These are phyloP conservation scores for Cryptus armator DNA, from an alignment of 2,888 invertebrate genomes.

Conservation along the genomic window DNA sequence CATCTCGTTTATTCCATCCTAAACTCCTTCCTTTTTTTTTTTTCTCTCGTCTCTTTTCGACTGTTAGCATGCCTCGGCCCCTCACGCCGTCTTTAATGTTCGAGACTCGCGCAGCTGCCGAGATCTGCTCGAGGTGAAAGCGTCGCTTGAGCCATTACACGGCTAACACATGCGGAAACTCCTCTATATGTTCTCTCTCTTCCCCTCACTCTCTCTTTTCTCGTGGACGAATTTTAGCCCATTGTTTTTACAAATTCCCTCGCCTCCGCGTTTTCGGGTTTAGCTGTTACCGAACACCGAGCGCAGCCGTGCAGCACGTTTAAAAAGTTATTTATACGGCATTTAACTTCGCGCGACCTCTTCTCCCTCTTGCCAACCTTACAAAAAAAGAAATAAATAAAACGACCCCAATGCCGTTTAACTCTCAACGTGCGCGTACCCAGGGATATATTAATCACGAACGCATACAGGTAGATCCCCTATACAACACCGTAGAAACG, in stretches of 20 bases:
- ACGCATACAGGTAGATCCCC: conserved; percentile 17
- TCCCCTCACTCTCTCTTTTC: conserved; percentile 16
- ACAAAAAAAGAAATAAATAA: neutral
- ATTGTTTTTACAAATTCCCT: conserved; percentile 67
- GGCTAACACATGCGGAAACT: conserved; percentile 56
- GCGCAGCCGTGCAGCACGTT: conserved; percentile 32
- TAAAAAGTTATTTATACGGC: conserved; percentile 66
- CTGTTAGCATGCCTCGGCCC: neutral
- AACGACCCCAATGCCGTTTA: conserved; percentile 19
- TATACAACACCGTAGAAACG: conserved; percentile 42
- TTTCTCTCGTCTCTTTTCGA: conserved; percentile 5
- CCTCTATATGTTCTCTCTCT: neutral
- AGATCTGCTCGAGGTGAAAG: conserved; percentile 46
- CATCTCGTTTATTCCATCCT: conserved; percentile 24
- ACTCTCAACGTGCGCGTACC: conserved; percentile 41
- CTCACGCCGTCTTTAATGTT: conserved; percentile 29
- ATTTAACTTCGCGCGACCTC: conserved; percentile 57
- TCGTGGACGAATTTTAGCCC: conserved; percentile 47
- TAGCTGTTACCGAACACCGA: conserved; percentile 34
- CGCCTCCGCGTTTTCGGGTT: conserved; percentile 50
- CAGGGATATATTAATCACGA: conserved; percentile 60
- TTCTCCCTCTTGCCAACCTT: conserved; percentile 27
- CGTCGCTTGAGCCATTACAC: conserved; percentile 49
- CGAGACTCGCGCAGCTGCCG: conserved; percentile 57
- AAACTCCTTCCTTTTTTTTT: conserved; percentile 18